Evolutionary conservation across 1,140 invertebrate genomes (phyloP), one percentile per base, ranked within the genome.

Genomic region (Diploscapter pachys): DNA sequence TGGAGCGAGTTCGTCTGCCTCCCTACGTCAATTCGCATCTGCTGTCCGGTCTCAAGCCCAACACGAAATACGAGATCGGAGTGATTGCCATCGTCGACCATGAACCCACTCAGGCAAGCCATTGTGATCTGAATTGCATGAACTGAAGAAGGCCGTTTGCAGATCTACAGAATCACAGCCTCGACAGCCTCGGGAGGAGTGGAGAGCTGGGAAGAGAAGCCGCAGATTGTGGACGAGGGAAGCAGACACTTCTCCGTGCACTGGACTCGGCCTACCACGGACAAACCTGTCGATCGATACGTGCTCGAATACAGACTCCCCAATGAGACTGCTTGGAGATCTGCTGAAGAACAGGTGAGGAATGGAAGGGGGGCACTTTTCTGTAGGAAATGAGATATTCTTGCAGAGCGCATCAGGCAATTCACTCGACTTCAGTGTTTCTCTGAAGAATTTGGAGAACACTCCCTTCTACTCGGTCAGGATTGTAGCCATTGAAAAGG

Each of bases 71-170:
- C 73, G 75, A 76, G 48, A 73, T 74, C 64, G 73, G 84, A 50
- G 85, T 85, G 9, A 67, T 86, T 11, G 83, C 83, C 52, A 83
- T 85, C 68, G 83, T 85, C 63, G 83, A 85, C 71, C 83, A 86
- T 71, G 84, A 86, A 63, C 84, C 83, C 49, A 64, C 73, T 50
- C 73, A 68, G 55, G 71, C 31, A 31, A 31, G 31, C 31, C 31
- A 31, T 31, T 31, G n/a, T 31, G 31, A 31, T 31, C 31, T 31
- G 31, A 31, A 1, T 31, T 31, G 31, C 31, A 31, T 31, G 31
- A 31, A 31, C 31, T 31, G 31, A 31, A 31, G 31, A 31, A 31
- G 31, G 31, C 31, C 31, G 31, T 31, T 31, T 31, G 31, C 31
- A 31, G 31, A 31, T 74, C 65, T 74, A 74, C 31, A 62, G 70